Conservation (phyloP, 1,140 invertebrate species). For the Mactra quadrangularis region DNA sequence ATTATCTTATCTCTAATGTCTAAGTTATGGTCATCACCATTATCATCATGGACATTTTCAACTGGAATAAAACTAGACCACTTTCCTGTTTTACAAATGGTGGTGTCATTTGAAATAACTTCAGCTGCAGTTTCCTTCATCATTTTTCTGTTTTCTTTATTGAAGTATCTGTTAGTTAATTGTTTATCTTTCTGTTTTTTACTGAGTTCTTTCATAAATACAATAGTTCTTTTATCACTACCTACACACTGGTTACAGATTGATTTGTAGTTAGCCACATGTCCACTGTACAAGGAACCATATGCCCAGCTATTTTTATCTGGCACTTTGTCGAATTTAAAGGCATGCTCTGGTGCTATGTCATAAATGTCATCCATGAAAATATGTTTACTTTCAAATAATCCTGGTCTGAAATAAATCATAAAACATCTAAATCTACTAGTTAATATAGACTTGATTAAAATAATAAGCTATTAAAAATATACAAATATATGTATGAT, state of each 20-base stretch:
- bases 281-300: slow-evolving; percentile 79
- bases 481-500: too few relatives aligned
- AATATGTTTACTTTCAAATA: slow-evolving; percentile 67
- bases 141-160: slow-evolving; percentile 68
- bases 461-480: too few relatives aligned
- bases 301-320: slow-evolving; percentile 81
- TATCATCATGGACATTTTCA: slow-evolving; percentile 19
- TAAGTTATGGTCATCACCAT: slow-evolving; percentile 11
- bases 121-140: slow-evolving; percentile 46
- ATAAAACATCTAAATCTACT: background rate
- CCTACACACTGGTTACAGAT: slow-evolving; percentile 66
- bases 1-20: slow-evolving; percentile 67
- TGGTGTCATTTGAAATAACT: background rate
- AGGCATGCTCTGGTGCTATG: slow-evolving; percentile 79
- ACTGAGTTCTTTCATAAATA: slow-evolving; percentile 55
- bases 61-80: background rate
- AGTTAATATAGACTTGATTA: too few relatives aligned
- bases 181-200: slow-evolving; percentile 58
- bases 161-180: slow-evolving; percentile 68
- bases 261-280: slow-evolving; percentile 78
- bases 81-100: too few relatives aligned
- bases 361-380: slow-evolving; percentile 79
- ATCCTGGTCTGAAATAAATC: slow-evolving; percentile 47
- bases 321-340: slow-evolving; percentile 77
- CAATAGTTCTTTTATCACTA: background rate